Evolutionary conservation across 2,888 invertebrate genomes (phyloP), one percentile per base, ranked within the genome.

Genomic region (Drymonia ruficornis): DNA sequence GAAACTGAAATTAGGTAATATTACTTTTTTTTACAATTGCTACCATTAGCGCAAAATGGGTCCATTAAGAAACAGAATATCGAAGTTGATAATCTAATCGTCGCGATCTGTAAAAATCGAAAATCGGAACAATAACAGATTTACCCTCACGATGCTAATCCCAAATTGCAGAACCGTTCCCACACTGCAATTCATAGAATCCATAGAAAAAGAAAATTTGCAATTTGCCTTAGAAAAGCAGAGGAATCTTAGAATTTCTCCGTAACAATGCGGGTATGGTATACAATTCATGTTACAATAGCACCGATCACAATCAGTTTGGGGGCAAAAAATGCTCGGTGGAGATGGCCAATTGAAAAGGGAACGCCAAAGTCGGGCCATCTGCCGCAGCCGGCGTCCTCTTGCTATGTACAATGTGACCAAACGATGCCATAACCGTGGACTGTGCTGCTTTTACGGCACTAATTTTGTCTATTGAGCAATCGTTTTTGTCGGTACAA

Each of bases 311-410:
- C 85, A 88, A 91, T 90, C 89, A 80, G 80, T 81, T 80, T 72
- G 70, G 74, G 73, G 74, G 72, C 76, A 88, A 91, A 84, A 87
- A 84, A 75, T 79, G 78, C 72, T 76, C 70, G 68, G 72, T 55
- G 63, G 71, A 87, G 83, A 86, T 81, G 84, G 85, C 78, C 89
- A 89, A 90, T 89, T 87, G 89, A 84, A 88, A 86, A 84, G 89
- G 88, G 87, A 86, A 76, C 80, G 76, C 72, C 80, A 78, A 63
- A 67, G 70, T 53, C 65, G 55, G 45, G 63, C 76, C 89, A 89
- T 89, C 90, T 90, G 91, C 77, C 83, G 79, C 89, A 87, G 76
- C 84, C 87, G 87, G 84, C 83, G 77, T 63, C 69, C 67, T 67
- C 67, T 63, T 67, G 62, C 69, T 59, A 56, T 64, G 67, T 64